phyloP scores from a whole-genome alignment of 2,888 invertebrate genomes.

The Alcis repandata region DNA sequence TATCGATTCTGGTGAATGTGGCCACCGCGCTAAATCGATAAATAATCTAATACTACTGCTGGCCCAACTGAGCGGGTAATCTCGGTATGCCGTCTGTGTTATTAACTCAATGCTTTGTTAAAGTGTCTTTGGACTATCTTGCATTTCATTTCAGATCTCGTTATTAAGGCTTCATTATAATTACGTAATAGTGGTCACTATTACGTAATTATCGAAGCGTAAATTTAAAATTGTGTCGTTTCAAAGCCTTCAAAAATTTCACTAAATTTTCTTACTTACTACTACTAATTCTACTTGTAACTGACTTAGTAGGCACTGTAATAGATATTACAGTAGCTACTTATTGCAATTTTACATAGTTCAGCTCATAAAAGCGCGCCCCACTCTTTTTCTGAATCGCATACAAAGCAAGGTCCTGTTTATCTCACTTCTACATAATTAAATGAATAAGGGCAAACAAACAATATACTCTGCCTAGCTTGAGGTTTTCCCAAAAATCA shows the following conservation, averaged over 20 bases:
- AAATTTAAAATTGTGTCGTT: too few relatives aligned
- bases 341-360: too few relatives aligned
- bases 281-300: too few relatives aligned
- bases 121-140: constrained; percentile 1
- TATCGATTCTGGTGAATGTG: constrained; percentile 81
- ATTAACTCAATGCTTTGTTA: constrained; percentile 32
- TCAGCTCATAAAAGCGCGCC: background rate
- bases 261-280: too few relatives aligned
- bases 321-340: too few relatives aligned
- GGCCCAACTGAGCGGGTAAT: constrained; percentile 65
- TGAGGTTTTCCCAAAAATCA: too few relatives aligned
- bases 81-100: constrained; percentile 49
- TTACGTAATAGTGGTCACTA: too few relatives aligned
- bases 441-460: too few relatives aligned
- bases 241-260: too few relatives aligned
- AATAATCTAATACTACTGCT: constrained; percentile 62
- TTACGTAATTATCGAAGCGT: too few relatives aligned
- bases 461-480: too few relatives aligned
- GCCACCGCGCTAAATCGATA: constrained; percentile 74
- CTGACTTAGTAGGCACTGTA: too few relatives aligned
- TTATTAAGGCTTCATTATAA: background rate
- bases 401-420: background rate
- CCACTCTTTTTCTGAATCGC: background rate
- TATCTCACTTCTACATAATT: background rate
- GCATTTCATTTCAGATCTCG: background rate